Evolutionary conservation across 2,888 invertebrate genomes (phyloP).

Genomic region (Craniophora ligustri): DNA sequence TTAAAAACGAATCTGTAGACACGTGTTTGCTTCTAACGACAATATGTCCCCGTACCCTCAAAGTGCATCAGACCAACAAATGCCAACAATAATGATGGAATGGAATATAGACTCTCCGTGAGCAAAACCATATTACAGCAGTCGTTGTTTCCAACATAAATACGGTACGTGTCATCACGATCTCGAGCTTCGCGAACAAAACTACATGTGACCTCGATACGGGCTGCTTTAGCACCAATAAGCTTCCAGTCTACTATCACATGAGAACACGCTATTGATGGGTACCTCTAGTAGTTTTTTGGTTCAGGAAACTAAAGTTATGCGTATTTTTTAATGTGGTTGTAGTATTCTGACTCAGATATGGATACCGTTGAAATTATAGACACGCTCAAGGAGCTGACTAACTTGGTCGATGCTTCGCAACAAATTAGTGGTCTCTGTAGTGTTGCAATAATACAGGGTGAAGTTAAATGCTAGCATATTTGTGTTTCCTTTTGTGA

Average conservation of each 20-base stretch:
- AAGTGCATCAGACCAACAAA: background rate
- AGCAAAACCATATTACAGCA: conserved; percentile 14
- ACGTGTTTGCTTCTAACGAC: background rate
- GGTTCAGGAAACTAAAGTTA: background rate
- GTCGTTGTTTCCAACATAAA: conserved; percentile 9
- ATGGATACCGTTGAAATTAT: no score
- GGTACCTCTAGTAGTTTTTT: background rate
- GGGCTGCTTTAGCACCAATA: conserved; percentile 23
- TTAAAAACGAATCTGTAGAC: no score
- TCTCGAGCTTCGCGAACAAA: conserved; percentile 12
- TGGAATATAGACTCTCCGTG: background rate
- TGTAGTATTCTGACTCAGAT: no score
- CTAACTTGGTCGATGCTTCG: no score
- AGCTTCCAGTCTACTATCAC: conserved; percentile 11
- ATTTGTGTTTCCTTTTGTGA: no score
- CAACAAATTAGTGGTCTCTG: no score
- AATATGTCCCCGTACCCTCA: background rate
- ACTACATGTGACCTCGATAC: conserved; percentile 19
- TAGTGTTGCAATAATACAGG: no score
- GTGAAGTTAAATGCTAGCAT: no score
- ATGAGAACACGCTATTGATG: background rate
- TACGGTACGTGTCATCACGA: conserved; percentile 32
- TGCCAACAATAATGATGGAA: background rate
- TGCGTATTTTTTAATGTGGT: background rate
- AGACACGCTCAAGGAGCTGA: no score